Conservation (phyloP, 2,797 vertebrate genomes). For the Darevskia mixta region DNA sequence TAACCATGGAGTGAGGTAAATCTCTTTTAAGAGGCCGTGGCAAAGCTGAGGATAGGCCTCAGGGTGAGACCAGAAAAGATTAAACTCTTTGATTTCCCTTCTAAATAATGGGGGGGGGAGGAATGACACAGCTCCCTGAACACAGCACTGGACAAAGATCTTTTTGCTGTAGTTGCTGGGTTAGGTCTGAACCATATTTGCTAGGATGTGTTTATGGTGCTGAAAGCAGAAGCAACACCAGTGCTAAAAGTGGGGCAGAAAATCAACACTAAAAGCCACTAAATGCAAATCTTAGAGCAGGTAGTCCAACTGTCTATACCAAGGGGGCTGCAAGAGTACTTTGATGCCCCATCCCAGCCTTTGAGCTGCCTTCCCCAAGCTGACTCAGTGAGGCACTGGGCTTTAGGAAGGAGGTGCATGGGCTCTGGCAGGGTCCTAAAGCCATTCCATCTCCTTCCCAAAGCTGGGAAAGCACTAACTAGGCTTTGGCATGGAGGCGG, state of each 20-base stretch:
- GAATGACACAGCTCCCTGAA: neutral
- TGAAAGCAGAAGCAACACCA: constrained; percentile 1
- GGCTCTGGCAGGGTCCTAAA: too few relatives aligned
- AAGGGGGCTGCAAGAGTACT: too few relatives aligned
- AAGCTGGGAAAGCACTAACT: too few relatives aligned
- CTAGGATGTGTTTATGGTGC: neutral
- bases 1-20: neutral
- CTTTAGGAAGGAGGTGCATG: too few relatives aligned
- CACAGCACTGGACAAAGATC: neutral
- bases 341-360: too few relatives aligned
- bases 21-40: neutral
- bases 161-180: constrained; percentile 19
- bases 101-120: constrained; percentile 15
- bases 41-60: constrained; percentile 19
- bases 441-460: too few relatives aligned
- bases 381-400: too few relatives aligned
- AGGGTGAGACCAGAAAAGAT: constrained; percentile 25
- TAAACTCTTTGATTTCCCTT: constrained; percentile 15
- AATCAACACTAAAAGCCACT: too few relatives aligned
- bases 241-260: neutral
- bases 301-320: too few relatives aligned
- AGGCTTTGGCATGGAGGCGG: too few relatives aligned
- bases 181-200: neutral
- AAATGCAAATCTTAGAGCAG: too few relatives aligned
- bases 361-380: too few relatives aligned